Evolutionary conservation across 2,113 vertebrate species (phyloP), one percentile per base, ranked within the genome.

Genomic region (Chionomys nivalis): DNA sequence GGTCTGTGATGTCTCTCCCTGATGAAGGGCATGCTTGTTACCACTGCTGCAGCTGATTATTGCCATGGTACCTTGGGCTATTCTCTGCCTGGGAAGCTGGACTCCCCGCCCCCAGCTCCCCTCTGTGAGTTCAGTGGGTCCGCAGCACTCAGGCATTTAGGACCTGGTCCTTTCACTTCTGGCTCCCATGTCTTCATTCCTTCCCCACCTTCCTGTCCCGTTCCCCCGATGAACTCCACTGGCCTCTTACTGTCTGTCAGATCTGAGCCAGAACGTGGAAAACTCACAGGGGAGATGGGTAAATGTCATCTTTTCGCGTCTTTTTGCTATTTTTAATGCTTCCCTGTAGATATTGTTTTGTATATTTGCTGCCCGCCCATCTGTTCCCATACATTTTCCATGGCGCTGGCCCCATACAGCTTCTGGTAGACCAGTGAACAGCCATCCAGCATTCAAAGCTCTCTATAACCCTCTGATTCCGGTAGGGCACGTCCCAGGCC

Each of bases 401-500:
- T 58, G 23, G 33, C 9, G 3, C 77, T 49, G 16, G 85, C 33
- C 47, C 33, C 44, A 49, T 65, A 49, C 44, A 36, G 42, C 26
- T 12, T 68, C 63, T 31, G 13, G 31, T 42, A 39, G 81, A 42
- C 23, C 23, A 16, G 12, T n/a, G 31, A 70, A 49, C 33, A 0
- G 39, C 0, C 55, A 63, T 63, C 10, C 11, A 52, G 42, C 17
- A 3, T 66, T 23, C 11, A 14, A 14, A 68, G 16, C 63, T 47
- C 61, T 76, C 5, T 55, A 42, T 49, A 0, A 0, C 0, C 19
- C 1, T 31, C 44, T 0, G 17, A 31, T 33, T 85, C 7, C 4
- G 36, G 42, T 9, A 4, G 55, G 47, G 61, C 42, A 9, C 39
- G 21, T 86, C 31, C 31, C 68, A 0, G 10, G 2, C 28, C 68